Evolutionary conservation across 1,140 invertebrate species (phyloP).

Genomic region (Microplitis demolitor): DNA sequence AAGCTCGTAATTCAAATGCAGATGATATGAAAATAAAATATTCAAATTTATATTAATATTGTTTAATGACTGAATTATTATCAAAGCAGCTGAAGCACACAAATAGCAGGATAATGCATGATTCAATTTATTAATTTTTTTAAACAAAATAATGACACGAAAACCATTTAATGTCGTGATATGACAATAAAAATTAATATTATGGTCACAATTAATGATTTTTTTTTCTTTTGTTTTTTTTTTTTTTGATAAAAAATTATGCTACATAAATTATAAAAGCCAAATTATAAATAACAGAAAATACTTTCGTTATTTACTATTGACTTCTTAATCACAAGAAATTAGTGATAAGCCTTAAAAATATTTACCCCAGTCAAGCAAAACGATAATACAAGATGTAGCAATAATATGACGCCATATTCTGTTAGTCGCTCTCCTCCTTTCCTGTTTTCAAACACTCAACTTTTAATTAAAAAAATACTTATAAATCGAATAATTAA

Average conservation of each 20-base stretch:
- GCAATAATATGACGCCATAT: constrained; percentile 58
- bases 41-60: not conserved
- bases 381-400: constrained; percentile 59
- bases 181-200: no score
- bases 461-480: constrained; percentile 39
- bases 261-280: not conserved
- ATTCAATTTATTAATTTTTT: not conserved
- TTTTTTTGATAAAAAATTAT: not conserved
- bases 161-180: no score
- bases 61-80: not conserved
- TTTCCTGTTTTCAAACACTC: constrained; percentile 59
- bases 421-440: constrained; percentile 61
- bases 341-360: constrained; percentile 41
- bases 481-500: not conserved
- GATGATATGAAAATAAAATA: no score
- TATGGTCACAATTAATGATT: not conserved
- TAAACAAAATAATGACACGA: not conserved
- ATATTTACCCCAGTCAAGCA: constrained; percentile 63
- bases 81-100: not conserved
- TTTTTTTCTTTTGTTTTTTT: not conserved
- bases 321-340: constrained; percentile 16
- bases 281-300: not conserved
- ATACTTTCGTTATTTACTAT: not conserved
- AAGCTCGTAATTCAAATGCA: no score
- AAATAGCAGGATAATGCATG: not conserved